Evolutionary conservation across 2,888 invertebrate species (phyloP).

Genomic region (Gastrophysa polygoni): DNA sequence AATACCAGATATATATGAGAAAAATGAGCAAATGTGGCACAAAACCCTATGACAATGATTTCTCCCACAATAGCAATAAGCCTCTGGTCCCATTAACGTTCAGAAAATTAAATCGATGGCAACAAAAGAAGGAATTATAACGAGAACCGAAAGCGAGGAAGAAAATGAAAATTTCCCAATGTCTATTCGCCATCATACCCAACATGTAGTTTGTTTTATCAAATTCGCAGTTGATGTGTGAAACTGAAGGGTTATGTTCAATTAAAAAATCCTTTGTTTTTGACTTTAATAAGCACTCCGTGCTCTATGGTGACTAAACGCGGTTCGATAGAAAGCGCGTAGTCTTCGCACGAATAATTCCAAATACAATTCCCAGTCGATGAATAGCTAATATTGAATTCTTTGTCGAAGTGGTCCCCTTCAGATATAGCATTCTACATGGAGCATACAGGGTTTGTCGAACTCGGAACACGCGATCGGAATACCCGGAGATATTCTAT

Average conservation of each 20-base stretch:
- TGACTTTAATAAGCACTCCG: constrained; percentile 58
- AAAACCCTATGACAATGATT: constrained; percentile 15
- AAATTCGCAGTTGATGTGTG: constrained; percentile 59
- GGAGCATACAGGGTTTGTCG: constrained; percentile 12
- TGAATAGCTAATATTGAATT: constrained; percentile 48
- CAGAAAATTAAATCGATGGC: constrained; percentile 41
- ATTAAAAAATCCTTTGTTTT: constrained; percentile 60
- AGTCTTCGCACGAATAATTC: constrained; percentile 53
- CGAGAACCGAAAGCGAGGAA: constrained; percentile 36
- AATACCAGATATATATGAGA: no score
- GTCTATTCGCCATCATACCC: constrained; percentile 57
- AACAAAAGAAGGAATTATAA: constrained; percentile 44
- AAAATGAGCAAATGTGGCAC: no score
- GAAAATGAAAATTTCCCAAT: constrained; percentile 47
- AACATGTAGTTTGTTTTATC: constrained; percentile 55
- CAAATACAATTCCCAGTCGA: constrained; percentile 51
- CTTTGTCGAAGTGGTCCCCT: constrained; percentile 43
- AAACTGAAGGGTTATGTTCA: constrained; percentile 58
- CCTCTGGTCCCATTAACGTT: constrained; percentile 31
- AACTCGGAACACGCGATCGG: no score
- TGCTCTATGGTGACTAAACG: constrained; percentile 49
- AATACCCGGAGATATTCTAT: no score
- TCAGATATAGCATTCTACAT: constrained; percentile 35
- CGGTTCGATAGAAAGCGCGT: constrained; percentile 50
- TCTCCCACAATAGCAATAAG: constrained; percentile 12